Evolutionary conservation across 2,888 invertebrate genomes (phyloP).

Genomic region (Pseudococcus viburni): DNA sequence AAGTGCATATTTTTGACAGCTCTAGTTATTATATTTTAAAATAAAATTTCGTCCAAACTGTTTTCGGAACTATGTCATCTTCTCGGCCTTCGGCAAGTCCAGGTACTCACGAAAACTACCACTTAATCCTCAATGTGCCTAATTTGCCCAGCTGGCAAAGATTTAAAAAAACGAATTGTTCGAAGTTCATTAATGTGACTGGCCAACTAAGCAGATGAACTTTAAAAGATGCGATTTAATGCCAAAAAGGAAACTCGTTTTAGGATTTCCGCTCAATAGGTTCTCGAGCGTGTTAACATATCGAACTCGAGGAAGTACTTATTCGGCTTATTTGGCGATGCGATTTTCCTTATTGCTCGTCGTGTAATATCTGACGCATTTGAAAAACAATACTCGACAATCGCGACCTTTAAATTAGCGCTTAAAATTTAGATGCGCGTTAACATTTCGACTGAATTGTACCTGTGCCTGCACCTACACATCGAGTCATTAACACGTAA

Average conservation of each 20-base stretch:
- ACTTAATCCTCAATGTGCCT: too few species aligned
- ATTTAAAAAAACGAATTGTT: background rate
- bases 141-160: background rate
- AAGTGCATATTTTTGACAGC: too few species aligned
- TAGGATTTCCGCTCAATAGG: slow-evolving; percentile 34
- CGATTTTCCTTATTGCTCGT: slow-evolving; percentile 37
- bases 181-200: background rate
- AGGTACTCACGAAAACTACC: too few species aligned
- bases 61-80: too few species aligned
- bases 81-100: too few species aligned
- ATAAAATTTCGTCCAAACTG: too few species aligned
- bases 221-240: slow-evolving; percentile 27
- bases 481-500: slow-evolving; percentile 2
- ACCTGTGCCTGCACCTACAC: background rate
- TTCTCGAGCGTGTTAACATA: background rate
- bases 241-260: slow-evolving; percentile 37
- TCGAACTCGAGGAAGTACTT: background rate
- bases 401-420: slow-evolving; percentile 16
- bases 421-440: slow-evolving; percentile 41
- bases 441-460: slow-evolving; percentile 23
- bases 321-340: background rate
- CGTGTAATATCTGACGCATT: slow-evolving; percentile 28
- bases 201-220: slow-evolving; percentile 10
- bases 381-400: slow-evolving; percentile 25
- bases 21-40: too few species aligned